Base-by-base conservation (phyloP, 2,888 invertebrate genomes). In the Drosophila kambysellisi region DNA sequence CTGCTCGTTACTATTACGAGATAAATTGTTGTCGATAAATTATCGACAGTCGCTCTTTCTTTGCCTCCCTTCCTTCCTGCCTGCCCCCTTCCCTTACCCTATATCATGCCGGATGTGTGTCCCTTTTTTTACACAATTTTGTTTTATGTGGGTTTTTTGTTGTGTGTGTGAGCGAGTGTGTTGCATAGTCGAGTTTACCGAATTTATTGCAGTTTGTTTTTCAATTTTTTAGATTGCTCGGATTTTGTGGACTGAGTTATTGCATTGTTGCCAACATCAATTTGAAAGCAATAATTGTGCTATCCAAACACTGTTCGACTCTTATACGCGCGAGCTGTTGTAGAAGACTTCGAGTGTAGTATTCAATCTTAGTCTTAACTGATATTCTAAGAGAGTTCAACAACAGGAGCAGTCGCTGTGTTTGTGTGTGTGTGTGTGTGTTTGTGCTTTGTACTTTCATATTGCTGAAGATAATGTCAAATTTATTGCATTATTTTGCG, bases 11-110 rank as follows among this genome's bases (percentile, higher is more conserved):
- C 85, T 86, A 86, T 86, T 90, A 79, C 89, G 77, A 91, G 90
- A 92, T 91, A 92, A 91, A 91, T 92, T 66, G 88, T 77, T 86
- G 92, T 90, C 91, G 82, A 91, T 91, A 91, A 91, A 92, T 91
- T 91, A 91, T 88, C 79, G 88, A 81, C 70, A 82, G 90, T 79
- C 88, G 67, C 78, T 68, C 72, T 78, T 67, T 70, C 70, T 57
- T 70, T 43, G 37, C 62, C 65, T 52, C 63, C 58, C 61, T 52
- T 53, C 39, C 54, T 58, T 33, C 68, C 43, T 12, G 30, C 46
- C 29, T 43, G 32, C 43, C 56, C 58, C 62, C 39, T 37, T 25
- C 37, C 50, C 5, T n/a, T 25, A 1, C 7, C 4, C 8, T 2
- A 4, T 46, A 15, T 8, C 29, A 50, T 73, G 25, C 74, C 81